phyloP scores from a whole-genome alignment of 2,888 invertebrate genomes.

The Thumatha senex region DNA sequence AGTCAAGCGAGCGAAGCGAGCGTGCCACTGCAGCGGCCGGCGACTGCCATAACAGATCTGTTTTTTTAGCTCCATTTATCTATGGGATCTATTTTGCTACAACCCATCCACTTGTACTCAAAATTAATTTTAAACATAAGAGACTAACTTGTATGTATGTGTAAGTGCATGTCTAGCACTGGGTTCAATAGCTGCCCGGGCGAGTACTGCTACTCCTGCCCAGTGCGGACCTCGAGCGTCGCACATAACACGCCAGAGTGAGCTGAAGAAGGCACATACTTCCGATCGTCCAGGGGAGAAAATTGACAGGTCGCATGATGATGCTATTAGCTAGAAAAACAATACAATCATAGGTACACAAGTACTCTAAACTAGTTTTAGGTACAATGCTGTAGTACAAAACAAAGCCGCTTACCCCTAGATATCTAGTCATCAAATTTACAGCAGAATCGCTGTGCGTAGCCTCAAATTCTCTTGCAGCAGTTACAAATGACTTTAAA shows the following conservation, averaged over 20 bases:
- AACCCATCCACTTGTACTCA: no score
- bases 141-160: constrained; percentile 84
- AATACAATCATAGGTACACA: background rate
- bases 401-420: constrained; percentile 63
- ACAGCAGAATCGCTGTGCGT: constrained; percentile 78
- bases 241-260: constrained; percentile 86
- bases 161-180: constrained; percentile 85
- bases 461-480: constrained; percentile 78
- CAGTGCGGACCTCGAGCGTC: constrained; percentile 84
- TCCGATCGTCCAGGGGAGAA: constrained; percentile 87
- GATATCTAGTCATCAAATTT: constrained; percentile 78
- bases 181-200: constrained; percentile 85
- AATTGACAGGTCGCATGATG: constrained; percentile 85
- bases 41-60: no score
- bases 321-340: constrained; percentile 83
- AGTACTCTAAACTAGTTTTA: background rate
- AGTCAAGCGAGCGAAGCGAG: no score
- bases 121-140: background rate
- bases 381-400: no score
- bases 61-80: no score
- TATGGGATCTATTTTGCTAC: no score
- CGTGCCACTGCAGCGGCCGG: no score
- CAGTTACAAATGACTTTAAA: constrained; percentile 81
- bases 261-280: constrained; percentile 87
- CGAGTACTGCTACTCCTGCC: constrained; percentile 86